A percentile compares a stretch with the other conserved stretches of the same genome.
These are phyloP conservation scores for Chromoteleia sp. DNA, from an alignment of 2,888 invertebrate species.

Conservation along the genomic window DNA sequence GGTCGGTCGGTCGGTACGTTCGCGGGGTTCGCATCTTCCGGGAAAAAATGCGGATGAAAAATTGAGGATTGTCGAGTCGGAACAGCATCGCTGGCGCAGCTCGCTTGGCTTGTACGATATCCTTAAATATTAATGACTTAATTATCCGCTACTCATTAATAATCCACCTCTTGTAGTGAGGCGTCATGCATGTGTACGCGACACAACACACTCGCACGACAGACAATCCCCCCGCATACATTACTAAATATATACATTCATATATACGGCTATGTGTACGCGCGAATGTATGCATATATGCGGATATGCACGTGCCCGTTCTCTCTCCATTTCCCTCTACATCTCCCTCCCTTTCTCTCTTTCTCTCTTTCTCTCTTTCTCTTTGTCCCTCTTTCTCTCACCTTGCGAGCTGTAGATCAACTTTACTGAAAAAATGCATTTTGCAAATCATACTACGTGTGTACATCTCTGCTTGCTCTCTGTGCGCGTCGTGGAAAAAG, in stretches of 20 bases:
- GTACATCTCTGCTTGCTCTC: conserved; percentile 48
- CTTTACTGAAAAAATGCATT: conserved; percentile 66
- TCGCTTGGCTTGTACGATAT: conserved; percentile 70
- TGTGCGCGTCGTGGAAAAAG: conserved; percentile 60
- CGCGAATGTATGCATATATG: conserved; percentile 16
- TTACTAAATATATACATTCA: conserved; percentile 49
- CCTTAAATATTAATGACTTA: conserved; percentile 82
- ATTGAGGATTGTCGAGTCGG: conserved; percentile 67
- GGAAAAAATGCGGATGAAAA: conserved; percentile 70
- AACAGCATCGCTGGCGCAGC: conserved; percentile 58
- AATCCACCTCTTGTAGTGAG: conserved; percentile 76
- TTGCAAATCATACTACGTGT: conserved; percentile 62
- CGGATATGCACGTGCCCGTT: conserved; percentile 16
- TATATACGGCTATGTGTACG: conserved; percentile 20
- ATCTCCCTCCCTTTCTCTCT: background rate
- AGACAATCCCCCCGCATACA: conserved; percentile 54
- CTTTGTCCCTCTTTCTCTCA: conserved; percentile 36
- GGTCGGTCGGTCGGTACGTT: conserved; percentile 15
- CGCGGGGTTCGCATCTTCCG: conserved; percentile 56
- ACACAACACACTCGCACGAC: conserved; percentile 47
- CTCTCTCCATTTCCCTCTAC: conserved; percentile 6
- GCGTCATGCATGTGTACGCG: conserved; percentile 73
- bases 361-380: background rate
- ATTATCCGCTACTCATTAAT: conserved; percentile 81
- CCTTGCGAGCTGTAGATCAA: conserved; percentile 55